A percentile compares a stretch with the other conserved stretches of the same genome.
Conservation (phyloP, 1,140 invertebrate genomes). For the Anoplolepis gracilipes region DNA sequence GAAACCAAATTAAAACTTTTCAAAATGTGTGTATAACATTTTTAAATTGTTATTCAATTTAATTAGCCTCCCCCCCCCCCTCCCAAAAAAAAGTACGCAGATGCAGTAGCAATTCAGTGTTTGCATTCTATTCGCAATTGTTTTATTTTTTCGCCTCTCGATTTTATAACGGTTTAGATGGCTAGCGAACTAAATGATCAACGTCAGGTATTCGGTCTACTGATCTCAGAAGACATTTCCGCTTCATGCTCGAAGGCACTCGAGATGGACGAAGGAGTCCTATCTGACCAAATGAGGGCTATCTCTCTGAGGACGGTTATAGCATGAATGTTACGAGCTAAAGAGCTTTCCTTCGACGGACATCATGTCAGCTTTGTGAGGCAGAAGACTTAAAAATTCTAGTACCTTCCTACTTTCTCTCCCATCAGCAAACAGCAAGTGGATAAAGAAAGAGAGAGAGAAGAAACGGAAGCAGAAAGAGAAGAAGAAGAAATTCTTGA, state of each 20-base stretch:
- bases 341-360: slow-evolving; percentile 64
- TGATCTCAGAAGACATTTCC: slow-evolving; percentile 48
- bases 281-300: slow-evolving; percentile 54
- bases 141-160: neutral
- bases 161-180: slow-evolving; percentile 42
- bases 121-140: slow-evolving; percentile 17
- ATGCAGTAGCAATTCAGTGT: neutral
- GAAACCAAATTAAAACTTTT: neutral
- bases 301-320: slow-evolving; percentile 57
- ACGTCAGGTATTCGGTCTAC: slow-evolving; percentile 24
- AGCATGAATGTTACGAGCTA: slow-evolving; percentile 63
- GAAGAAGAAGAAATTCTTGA: slow-evolving; percentile 33
- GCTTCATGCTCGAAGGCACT: slow-evolving; percentile 51
- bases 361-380: slow-evolving; percentile 79
- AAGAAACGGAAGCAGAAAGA: neutral
- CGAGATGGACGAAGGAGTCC: slow-evolving; percentile 47
- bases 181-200: slow-evolving; percentile 50
- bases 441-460: neutral
- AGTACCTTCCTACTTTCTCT: slow-evolving; percentile 41
- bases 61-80: too few relatives aligned
- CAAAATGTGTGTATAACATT: neutral
- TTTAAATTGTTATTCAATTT: neutral
- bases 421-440: slow-evolving; percentile 15
- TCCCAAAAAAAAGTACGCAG: neutral
- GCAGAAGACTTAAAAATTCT: slow-evolving; percentile 80